phyloP scores from a whole-genome alignment of 2,888 invertebrate genomes.

The Lymantria dispar region DNA sequence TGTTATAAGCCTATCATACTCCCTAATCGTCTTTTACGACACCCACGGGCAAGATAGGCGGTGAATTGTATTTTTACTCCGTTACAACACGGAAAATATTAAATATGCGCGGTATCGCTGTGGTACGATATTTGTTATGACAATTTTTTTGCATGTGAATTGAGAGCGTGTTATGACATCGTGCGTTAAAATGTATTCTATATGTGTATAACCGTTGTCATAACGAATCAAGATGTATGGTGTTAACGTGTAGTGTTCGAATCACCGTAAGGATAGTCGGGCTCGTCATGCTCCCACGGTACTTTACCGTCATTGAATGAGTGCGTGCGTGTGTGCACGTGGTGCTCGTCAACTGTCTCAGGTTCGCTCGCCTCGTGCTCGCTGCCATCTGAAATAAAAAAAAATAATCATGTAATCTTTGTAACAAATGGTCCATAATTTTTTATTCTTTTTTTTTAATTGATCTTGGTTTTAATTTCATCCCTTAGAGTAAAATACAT shows the following conservation, averaged over 20 bases:
- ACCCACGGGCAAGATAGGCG: no score
- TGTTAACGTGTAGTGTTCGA: conserved; percentile 41
- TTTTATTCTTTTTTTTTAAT: no score
- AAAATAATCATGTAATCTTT: no score
- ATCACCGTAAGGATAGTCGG: conserved; percentile 73
- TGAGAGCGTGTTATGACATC: not conserved
- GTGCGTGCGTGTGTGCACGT: not conserved
- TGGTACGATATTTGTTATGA: no score
- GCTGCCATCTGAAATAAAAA: conserved; percentile 37
- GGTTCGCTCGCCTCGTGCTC: conserved; percentile 18
- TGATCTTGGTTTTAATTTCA: no score
- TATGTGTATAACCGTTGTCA: not conserved
- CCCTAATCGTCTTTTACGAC: no score
- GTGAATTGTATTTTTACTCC: no score
- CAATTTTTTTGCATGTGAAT: not conserved
- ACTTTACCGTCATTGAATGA: conserved; percentile 65
- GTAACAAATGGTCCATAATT: no score
- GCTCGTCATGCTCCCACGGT: conserved; percentile 59
- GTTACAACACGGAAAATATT: no score
- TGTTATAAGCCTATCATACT: no score
- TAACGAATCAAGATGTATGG: conserved; percentile 2
- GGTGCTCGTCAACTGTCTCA: conserved; percentile 28
- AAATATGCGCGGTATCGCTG: no score
- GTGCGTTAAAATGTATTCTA: not conserved
- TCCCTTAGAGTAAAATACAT: no score